These are phyloP conservation scores for Himalopsyche tibetana DNA, from an alignment of 2,888 invertebrate species.

Conservation along the genomic window DNA sequence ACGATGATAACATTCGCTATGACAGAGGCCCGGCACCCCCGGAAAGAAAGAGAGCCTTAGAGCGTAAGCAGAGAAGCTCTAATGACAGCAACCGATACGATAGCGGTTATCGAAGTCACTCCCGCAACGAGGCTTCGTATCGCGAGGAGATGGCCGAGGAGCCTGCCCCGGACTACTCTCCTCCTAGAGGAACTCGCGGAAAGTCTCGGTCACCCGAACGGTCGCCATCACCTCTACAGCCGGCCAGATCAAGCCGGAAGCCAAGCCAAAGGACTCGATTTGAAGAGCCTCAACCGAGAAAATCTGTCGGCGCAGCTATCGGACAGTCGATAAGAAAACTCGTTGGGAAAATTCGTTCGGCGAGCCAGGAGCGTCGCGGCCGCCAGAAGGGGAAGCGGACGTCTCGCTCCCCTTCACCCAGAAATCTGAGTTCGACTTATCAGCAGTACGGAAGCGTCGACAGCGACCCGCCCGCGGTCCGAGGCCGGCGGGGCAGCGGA, in stretches of 20 bases:
- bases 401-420: constrained; percentile 78
- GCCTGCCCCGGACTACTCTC: constrained; percentile 85
- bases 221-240: constrained; percentile 70
- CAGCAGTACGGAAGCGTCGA: constrained; percentile 74
- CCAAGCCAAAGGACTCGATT: constrained; percentile 85
- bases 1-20: constrained; percentile 72
- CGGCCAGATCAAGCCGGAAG: constrained; percentile 75
- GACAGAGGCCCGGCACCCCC: constrained; percentile 80
- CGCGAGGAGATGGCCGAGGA: constrained; percentile 76
- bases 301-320: constrained; percentile 79
- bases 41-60: constrained; percentile 79
- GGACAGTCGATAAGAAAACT: constrained; percentile 89
- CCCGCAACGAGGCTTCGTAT: constrained; percentile 76
- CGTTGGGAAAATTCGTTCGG: constrained; percentile 87
- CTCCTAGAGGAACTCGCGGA: constrained; percentile 74
- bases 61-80: constrained; percentile 76
- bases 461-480: constrained; percentile 70
- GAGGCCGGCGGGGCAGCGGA: constrained; percentile 64
- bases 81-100: constrained; percentile 76
- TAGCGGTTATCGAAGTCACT: constrained; percentile 78
- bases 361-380: constrained; percentile 79
- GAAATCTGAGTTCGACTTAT: constrained; percentile 75
- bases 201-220: constrained; percentile 71
- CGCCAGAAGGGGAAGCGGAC: constrained; percentile 79
- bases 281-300: constrained; percentile 71